A percentile compares a stretch with the other conserved stretches of the same genome.
These are phyloP conservation scores for Cataglyphis altisquamis DNA, from an alignment of 2,888 invertebrate genomes.

Conservation along the genomic window DNA sequence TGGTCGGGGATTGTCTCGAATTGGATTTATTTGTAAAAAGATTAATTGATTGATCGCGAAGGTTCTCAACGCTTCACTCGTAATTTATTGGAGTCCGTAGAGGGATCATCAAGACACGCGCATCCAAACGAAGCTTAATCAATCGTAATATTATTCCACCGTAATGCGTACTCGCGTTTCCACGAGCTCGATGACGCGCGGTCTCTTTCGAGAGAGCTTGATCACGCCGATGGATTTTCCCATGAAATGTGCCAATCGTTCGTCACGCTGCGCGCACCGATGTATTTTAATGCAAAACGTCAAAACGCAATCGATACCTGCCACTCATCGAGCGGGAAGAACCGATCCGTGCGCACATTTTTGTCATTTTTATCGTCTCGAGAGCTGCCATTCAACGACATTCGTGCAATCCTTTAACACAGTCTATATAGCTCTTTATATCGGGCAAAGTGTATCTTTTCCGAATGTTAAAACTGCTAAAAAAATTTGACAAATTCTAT, in stretches of 20 bases:
- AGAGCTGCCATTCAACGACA: slow-evolving; percentile 41
- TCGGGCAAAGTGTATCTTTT: slow-evolving; percentile 1
- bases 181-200: slow-evolving; percentile 7
- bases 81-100: slow-evolving; percentile 25
- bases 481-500: not conserved
- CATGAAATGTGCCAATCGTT: slow-evolving; percentile 61
- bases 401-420: slow-evolving; percentile 20
- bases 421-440: not conserved
- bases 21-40: not conserved
- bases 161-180: slow-evolving; percentile 43
- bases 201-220: slow-evolving; percentile 53
- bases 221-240: slow-evolving; percentile 58
- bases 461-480: not conserved
- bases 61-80: not conserved
- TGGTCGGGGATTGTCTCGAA: not conserved
- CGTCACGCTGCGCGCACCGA: slow-evolving; percentile 44
- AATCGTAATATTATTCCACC: slow-evolving; percentile 40
- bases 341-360: slow-evolving; percentile 41
- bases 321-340: slow-evolving; percentile 60
- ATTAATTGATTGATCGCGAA: not conserved
- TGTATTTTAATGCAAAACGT: slow-evolving; percentile 75
- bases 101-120: slow-evolving; percentile 39
- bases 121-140: slow-evolving; percentile 29
- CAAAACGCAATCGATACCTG: slow-evolving; percentile 73
- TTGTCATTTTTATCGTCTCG: slow-evolving; percentile 58